Evolutionary conservation across 2,888 invertebrate genomes (phyloP).

Genomic region (Agrotis exclamationis): DNA sequence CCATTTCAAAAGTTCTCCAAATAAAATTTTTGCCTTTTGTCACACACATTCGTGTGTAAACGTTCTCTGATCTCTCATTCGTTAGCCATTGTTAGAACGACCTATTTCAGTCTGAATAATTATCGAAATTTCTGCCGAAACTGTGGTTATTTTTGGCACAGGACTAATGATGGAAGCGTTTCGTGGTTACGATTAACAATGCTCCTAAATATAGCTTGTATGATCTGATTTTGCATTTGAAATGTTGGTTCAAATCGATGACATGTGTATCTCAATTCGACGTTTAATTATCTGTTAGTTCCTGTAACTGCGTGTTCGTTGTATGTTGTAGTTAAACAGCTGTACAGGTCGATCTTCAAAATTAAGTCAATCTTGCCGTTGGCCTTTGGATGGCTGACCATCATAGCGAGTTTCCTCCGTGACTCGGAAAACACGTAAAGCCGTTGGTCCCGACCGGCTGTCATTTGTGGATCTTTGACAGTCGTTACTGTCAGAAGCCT

Average conservation of each 20-base stretch:
- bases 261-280: not conserved
- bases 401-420: too few relatives aligned
- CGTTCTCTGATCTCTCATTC: conserved; percentile 23
- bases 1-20: not conserved
- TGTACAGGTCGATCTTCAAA: too few relatives aligned
- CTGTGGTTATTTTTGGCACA: conserved; percentile 51
- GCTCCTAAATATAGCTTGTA: conserved; percentile 19
- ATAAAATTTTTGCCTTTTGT: conserved; percentile 9
- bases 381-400: too few relatives aligned
- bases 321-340: too few relatives aligned
- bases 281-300: not conserved
- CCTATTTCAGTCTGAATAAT: conserved; percentile 50
- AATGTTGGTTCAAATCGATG: not conserved
- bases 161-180: conserved; percentile 47
- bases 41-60: conserved; percentile 12
- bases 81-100: conserved; percentile 46
- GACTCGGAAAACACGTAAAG: too few relatives aligned
- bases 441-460: too few relatives aligned
- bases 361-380: too few relatives aligned
- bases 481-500: too few relatives aligned
- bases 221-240: conserved; percentile 21
- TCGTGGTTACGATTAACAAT: conserved; percentile 36
- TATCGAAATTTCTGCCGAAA: conserved; percentile 34
- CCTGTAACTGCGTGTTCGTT: not conserved
- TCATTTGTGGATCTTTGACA: too few relatives aligned